These are phyloP conservation scores for Baronia brevicornis DNA, from an alignment of 2,888 invertebrate species.

Conservation along the genomic window DNA sequence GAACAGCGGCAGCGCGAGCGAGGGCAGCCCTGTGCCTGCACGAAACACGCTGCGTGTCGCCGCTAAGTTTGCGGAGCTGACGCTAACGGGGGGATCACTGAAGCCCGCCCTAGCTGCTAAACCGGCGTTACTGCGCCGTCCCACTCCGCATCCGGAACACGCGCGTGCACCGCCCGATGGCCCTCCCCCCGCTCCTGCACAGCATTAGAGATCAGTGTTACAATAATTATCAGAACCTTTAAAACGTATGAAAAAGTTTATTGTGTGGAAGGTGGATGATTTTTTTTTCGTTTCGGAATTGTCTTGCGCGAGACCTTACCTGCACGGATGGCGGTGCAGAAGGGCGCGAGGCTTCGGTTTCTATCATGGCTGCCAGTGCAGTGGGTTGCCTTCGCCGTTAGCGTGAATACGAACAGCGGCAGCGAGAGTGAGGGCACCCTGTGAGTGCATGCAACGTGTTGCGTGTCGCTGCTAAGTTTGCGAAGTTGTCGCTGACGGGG, in stretches of 20 bases:
- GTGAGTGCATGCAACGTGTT: conserved; percentile 77
- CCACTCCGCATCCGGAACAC: conserved; percentile 51
- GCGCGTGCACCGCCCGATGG: too few relatives aligned
- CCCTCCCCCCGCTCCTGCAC: too few relatives aligned
- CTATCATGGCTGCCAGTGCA: too few relatives aligned
- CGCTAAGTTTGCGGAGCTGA: conserved; percentile 79
- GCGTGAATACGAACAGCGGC: conserved; percentile 4
- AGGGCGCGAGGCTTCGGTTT: background rate
- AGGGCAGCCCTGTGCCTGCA: conserved; percentile 68
- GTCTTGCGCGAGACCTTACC: background rate
- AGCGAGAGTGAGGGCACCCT: conserved; percentile 37
- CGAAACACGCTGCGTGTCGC: conserved; percentile 78
- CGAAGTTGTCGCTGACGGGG: conserved; percentile 79
- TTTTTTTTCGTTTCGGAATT: too few relatives aligned
- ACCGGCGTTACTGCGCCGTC: conserved; percentile 81
- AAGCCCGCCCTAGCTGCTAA: conserved; percentile 87
- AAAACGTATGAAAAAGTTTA: too few relatives aligned
- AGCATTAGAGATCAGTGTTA: too few relatives aligned
- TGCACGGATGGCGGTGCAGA: background rate
- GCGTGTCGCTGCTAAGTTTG: conserved; percentile 79
- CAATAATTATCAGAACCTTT: too few relatives aligned
- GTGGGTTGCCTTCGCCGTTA: too few relatives aligned
- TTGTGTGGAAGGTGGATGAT: too few relatives aligned
- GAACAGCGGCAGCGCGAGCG: conserved; percentile 10
- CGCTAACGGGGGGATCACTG: conserved; percentile 77